Percentiles rank a stretch among this genome's conserved stretches.
phyloP scores from a whole-genome alignment of 2,888 invertebrate genomes.

The Drosophila neonasuta region DNA sequence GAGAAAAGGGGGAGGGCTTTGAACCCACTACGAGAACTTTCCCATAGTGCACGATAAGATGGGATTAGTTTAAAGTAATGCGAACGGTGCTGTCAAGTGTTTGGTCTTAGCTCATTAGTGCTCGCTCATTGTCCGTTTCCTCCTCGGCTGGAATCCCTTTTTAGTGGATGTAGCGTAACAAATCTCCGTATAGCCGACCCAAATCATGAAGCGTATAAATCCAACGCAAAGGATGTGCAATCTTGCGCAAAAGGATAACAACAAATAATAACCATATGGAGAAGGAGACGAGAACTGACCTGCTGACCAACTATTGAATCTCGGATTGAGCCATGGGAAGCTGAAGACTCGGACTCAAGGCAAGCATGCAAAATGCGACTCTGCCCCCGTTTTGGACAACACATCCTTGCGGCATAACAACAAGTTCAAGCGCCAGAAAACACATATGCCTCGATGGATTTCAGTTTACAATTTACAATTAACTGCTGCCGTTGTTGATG shows the following conservation, averaged over 20 bases:
- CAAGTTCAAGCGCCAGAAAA: slow-evolving; percentile 65
- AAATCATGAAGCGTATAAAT: slow-evolving; percentile 55
- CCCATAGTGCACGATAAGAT: slow-evolving; percentile 12
- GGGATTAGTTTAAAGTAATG: background rate
- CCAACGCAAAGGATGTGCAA: slow-evolving; percentile 70
- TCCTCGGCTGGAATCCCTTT: slow-evolving; percentile 39
- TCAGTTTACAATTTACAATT: slow-evolving; percentile 57
- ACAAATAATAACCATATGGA: slow-evolving; percentile 57
- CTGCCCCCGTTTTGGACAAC: slow-evolving; percentile 41
- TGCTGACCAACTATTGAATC: slow-evolving; percentile 52
- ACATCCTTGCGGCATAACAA: slow-evolving; percentile 32
- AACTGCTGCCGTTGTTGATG: slow-evolving; percentile 33
- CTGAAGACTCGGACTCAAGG: slow-evolving; percentile 20
- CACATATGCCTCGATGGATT: slow-evolving; percentile 66
- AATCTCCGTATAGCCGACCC: slow-evolving; percentile 48
- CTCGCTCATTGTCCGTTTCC: slow-evolving; percentile 27
- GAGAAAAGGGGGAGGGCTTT: slow-evolving; percentile 24
- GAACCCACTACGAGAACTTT: slow-evolving; percentile 25
- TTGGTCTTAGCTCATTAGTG: slow-evolving; percentile 45
- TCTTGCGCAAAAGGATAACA: slow-evolving; percentile 76
- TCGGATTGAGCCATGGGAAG: slow-evolving; percentile 36
- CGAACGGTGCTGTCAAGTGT: slow-evolving; percentile 29
- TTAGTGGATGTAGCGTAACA: slow-evolving; percentile 35
- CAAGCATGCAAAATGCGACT: slow-evolving; percentile 70
- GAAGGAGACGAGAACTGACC: slow-evolving; percentile 41